These are phyloP conservation scores for Apoderus coryli DNA, from an alignment of 2,888 invertebrate genomes.

Conservation along the genomic window DNA sequence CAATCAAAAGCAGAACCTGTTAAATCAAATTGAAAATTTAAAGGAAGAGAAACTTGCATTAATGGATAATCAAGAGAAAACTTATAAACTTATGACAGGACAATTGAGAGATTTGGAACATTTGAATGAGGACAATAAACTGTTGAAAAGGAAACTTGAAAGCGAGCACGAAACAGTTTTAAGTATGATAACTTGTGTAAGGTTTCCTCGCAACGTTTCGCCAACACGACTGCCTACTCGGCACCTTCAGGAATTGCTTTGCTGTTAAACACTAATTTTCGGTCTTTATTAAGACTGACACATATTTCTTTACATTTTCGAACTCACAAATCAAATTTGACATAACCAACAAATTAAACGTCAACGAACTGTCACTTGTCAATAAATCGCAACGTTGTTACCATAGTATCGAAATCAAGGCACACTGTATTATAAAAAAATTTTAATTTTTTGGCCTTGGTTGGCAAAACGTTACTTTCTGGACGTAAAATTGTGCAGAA, in stretches of 20 bases:
- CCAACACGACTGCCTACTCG: too few species aligned
- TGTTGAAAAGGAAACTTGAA: conserved; percentile 23
- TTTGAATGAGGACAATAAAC: conserved; percentile 18
- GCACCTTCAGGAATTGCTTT: too few species aligned
- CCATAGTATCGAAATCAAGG: neutral
- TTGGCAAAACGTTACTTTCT: too few species aligned
- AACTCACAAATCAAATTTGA: too few species aligned
- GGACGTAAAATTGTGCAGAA: conserved; percentile 2
- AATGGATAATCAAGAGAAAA: conserved; percentile 15
- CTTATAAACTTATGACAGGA: conserved; percentile 21
- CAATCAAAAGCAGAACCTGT: conserved; percentile 16
- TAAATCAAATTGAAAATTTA: conserved; percentile 13
- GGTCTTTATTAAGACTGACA: too few species aligned
- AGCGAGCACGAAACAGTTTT: conserved; percentile 23
- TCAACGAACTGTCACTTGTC: too few species aligned
- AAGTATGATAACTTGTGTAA: too few species aligned
- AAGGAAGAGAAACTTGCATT: conserved; percentile 15
- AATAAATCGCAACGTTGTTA: conserved; percentile 3
- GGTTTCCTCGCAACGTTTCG: too few species aligned
- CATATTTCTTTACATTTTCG: conserved; percentile 7
- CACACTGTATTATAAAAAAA: too few species aligned
- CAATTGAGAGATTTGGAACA: conserved; percentile 22
- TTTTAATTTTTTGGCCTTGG: too few species aligned
- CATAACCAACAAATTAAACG: too few species aligned
- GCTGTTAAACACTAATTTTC: too few species aligned